Evolutionary conservation across 2,888 invertebrate genomes (phyloP), one percentile per base, ranked within the genome.

Genomic region (Patella depressa): DNA sequence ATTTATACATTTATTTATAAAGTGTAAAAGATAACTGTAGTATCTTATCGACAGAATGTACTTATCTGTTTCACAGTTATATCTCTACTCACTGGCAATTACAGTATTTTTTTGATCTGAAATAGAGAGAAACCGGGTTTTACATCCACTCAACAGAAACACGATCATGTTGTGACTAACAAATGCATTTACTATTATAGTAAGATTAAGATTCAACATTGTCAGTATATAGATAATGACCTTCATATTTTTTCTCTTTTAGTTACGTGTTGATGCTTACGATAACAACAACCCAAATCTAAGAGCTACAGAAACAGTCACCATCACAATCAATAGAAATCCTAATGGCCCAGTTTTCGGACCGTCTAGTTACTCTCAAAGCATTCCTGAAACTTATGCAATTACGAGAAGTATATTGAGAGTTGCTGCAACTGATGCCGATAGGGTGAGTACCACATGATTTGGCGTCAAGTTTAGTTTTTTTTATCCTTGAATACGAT

Each of bases 341-440:
- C 85, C 86, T n/a, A 85, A 87, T 73, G 59, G 74, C 4, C 91
- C 91, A 14, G 45, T 71, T 3, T 88, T 89, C 73, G 45, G 53
- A 0, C 73, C 82, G 15, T 73, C 73, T 7, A 76, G 81, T 71
- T 85, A 87, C 75, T n/a, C 65, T 7, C 53, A 70, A 29, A 85
- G 82, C 12, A 81, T 89, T n/a, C 78, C 81, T 17, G 88, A 89
- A 79, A 84, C 80, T 14, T 82, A 80, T 19, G 76, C 76, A 1
- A 82, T 85, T 17, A 89, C 89, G 0, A 94, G 94, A 29, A 92
- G 93, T 55, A 95, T 96, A 0, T 94, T 97, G 53, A 92, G 93
- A 24, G 93, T 98, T 14, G 77, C 75, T 5, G 88, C 88, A 45
- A 80, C 76, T 0, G 88, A 88, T 79, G 72, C 70, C 3, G 88